phyloP scores from a whole-genome alignment of 2,888 invertebrate species.

The Athetis lepigone region DNA sequence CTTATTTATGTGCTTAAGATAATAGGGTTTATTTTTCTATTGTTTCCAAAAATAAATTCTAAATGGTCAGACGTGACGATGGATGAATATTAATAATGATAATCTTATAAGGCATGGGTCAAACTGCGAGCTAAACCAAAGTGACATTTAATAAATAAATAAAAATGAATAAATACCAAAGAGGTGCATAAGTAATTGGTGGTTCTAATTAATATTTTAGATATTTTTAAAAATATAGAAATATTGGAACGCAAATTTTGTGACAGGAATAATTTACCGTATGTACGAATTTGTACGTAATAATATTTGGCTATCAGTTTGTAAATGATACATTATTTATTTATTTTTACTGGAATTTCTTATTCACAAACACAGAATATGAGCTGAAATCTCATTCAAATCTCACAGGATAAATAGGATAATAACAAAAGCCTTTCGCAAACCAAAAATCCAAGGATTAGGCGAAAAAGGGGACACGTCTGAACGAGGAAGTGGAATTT shows the following conservation, averaged over 20 bases:
- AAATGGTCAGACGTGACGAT: constrained; percentile 10
- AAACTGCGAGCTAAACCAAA: constrained; percentile 11
- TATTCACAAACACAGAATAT: constrained; percentile 4
- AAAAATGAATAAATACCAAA: no score
- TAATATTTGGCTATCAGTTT: no score
- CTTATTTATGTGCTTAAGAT: background rate
- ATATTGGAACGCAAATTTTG: no score
- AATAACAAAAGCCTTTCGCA: constrained; percentile 35
- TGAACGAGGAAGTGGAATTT: constrained; percentile 49
- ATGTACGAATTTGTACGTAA: no score
- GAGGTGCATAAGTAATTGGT: background rate
- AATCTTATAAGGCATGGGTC: constrained; percentile 24
- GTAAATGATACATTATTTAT: no score
- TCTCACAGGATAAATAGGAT: constrained; percentile 27
- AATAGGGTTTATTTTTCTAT: background rate
- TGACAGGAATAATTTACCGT: no score
- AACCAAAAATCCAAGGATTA: constrained; percentile 45
- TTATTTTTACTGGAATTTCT: background rate
- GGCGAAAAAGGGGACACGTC: constrained; percentile 36
- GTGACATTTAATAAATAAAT: no score
- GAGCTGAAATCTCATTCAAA: constrained; percentile 24
- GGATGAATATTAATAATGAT: constrained; percentile 25
- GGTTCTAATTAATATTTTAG: no score
- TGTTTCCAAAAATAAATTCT: constrained; percentile 7
- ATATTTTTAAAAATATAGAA: no score